Conservation (phyloP, 1,140 invertebrate species). For the Homarus americanus region DNA sequence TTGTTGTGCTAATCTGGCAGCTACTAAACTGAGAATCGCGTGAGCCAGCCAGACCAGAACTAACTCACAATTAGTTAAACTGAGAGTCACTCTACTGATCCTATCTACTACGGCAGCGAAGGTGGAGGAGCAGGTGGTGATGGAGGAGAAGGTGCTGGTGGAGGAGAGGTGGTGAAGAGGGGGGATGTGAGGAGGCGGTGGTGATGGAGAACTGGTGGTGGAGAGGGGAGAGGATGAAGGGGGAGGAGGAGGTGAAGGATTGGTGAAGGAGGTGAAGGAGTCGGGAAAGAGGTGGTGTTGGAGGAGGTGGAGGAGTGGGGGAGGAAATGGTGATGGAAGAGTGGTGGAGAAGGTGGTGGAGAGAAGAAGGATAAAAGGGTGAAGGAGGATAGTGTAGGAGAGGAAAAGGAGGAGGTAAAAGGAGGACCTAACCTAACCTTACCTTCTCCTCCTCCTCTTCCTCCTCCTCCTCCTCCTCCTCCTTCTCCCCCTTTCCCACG, state of each 20-base stretch:
- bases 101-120: background rate
- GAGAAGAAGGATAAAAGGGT: background rate
- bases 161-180: background rate
- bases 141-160: background rate
- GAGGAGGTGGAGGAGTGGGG: background rate
- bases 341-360: background rate
- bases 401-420: no score
- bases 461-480: no score
- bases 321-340: background rate
- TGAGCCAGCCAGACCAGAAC: background rate
- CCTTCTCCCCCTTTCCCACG: no score
- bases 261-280: background rate
- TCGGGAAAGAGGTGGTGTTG: background rate
- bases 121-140: background rate
- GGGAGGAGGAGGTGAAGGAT: background rate
- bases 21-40: slow-evolving; percentile 27
- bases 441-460: no score
- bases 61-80: slow-evolving; percentile 28
- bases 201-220: background rate
- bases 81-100: slow-evolving; percentile 21
- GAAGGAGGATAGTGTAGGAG: no score
- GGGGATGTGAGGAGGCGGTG: background rate
- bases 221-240: no score
- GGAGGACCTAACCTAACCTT: no score
- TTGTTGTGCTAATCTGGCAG: slow-evolving; percentile 33